Evolutionary conservation across 1,140 invertebrate genomes (phyloP).

Genomic region (Apis cerana): DNA sequence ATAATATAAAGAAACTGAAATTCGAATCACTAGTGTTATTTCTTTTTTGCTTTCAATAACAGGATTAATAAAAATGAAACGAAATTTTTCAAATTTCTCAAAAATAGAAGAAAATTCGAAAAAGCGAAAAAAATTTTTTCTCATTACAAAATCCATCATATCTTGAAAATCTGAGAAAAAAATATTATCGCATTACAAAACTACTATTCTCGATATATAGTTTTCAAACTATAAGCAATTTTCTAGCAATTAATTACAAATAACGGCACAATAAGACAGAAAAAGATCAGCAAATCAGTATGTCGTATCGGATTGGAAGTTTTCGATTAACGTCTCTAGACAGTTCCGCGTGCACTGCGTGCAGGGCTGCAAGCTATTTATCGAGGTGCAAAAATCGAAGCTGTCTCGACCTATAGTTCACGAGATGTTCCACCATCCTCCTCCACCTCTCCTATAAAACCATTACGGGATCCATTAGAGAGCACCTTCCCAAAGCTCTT

Average conservation of each 20-base stretch:
- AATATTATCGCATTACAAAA: not conserved
- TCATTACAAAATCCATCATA: too few relatives aligned
- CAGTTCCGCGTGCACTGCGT: not conserved
- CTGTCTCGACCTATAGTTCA: slow-evolving; percentile 6
- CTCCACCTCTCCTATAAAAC: slow-evolving; percentile 45
- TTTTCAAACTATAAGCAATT: not conserved
- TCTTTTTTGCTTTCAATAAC: too few relatives aligned
- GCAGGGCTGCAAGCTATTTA: slow-evolving; percentile 31
- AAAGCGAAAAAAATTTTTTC: too few relatives aligned
- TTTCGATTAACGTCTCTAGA: slow-evolving; percentile 19
- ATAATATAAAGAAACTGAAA: too few relatives aligned
- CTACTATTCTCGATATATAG: not conserved
- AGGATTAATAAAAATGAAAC: too few relatives aligned
- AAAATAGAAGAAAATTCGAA: too few relatives aligned
- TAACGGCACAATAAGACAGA: not conserved
- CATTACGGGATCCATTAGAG: slow-evolving; percentile 67
- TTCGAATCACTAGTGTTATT: too few relatives aligned
- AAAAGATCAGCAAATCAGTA: not conserved
- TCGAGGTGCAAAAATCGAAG: slow-evolving; percentile 58
- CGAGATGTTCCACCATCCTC: slow-evolving; percentile 11
- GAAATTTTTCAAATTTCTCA: too few relatives aligned
- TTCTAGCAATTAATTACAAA: not conserved
- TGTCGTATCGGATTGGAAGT: slow-evolving; percentile 1
- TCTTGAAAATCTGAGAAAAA: too few relatives aligned
- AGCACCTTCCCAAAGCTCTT: slow-evolving; percentile 48